Evolutionary conservation across 2,888 invertebrate genomes (phyloP).

Genomic region (Belgica antarctica): DNA sequence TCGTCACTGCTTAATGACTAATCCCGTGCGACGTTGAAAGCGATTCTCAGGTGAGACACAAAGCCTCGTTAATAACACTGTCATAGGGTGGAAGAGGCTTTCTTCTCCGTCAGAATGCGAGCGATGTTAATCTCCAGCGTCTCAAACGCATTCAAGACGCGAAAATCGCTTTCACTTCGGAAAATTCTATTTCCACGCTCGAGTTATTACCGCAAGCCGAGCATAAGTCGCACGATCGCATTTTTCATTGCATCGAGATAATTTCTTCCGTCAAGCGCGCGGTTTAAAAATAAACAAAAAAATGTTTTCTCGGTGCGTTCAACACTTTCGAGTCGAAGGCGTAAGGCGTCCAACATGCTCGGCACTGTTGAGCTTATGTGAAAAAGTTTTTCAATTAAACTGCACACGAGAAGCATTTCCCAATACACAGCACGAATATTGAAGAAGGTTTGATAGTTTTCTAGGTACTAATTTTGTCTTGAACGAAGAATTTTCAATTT

Average conservation of each 20-base stretch:
- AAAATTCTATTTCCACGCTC: constrained; percentile 5
- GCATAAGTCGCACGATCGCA: too few species aligned
- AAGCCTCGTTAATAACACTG: constrained; percentile 8
- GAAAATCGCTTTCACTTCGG: background rate
- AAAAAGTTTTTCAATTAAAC: too few species aligned
- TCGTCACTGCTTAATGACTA: background rate
- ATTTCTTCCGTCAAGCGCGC: background rate
- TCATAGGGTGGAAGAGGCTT: constrained; percentile 10
- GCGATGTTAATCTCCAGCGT: background rate
- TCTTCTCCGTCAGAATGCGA: constrained; percentile 8
- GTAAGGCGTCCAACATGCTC: too few species aligned
- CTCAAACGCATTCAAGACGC: too few species aligned
- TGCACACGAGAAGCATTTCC: too few species aligned
- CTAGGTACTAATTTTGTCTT: too few species aligned
- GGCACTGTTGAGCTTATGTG: too few species aligned
- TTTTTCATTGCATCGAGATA: background rate
- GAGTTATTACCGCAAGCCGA: too few species aligned
- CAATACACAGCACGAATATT: background rate
- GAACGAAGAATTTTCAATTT: too few species aligned
- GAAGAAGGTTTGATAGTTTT: too few species aligned
- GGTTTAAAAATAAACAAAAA: constrained; percentile 11
- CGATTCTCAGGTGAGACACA: background rate
- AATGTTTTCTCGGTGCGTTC: too few species aligned
- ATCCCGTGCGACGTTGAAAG: background rate
- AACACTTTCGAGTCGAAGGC: too few species aligned